Evolutionary conservation across 2,797 vertebrate species (phyloP).

Genomic region (Dermochelys coriacea): DNA sequence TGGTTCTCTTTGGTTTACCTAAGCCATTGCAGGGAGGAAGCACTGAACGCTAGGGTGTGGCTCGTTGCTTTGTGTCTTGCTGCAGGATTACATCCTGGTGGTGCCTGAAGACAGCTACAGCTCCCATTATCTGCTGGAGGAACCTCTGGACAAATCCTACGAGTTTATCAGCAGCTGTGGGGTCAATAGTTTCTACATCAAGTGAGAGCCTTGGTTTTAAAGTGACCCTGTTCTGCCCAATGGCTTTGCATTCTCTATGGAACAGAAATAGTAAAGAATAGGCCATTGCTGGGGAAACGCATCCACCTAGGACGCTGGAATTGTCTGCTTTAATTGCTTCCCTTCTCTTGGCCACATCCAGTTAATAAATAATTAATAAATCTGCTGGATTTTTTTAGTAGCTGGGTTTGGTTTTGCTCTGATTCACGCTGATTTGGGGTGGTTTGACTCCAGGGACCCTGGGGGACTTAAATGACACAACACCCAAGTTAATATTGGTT

Average conservation of each 20-base stretch:
- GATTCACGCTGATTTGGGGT: not conserved
- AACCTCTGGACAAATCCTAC: conserved; percentile 94
- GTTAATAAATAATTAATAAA: not conserved
- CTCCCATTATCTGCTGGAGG: conserved; percentile 89
- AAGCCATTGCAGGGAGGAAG: not conserved
- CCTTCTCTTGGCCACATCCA: not conserved
- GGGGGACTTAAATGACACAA: not conserved
- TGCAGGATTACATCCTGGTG: conserved; percentile 92
- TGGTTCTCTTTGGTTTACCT: not conserved
- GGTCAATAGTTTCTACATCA: conserved; percentile 91
- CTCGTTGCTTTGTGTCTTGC: not conserved
- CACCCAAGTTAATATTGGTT: not conserved
- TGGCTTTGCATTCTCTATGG: fast-evolving
- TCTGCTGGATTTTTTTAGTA: not conserved
- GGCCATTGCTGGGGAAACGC: not conserved
- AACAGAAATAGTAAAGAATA: not conserved
- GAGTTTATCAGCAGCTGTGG: conserved; percentile 97
- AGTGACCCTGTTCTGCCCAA: fast-evolving
- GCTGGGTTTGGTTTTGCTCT: not conserved
- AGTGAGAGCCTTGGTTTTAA: conserved; percentile 78
- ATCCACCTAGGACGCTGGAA: not conserved
- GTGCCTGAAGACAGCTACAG: conserved; percentile 91
- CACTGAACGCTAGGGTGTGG: not conserved
- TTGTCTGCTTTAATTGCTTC: not conserved
- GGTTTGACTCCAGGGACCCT: not conserved